Evolutionary conservation across 2,888 invertebrate species (phyloP).

Genomic region (Ochropleura leucogaster): DNA sequence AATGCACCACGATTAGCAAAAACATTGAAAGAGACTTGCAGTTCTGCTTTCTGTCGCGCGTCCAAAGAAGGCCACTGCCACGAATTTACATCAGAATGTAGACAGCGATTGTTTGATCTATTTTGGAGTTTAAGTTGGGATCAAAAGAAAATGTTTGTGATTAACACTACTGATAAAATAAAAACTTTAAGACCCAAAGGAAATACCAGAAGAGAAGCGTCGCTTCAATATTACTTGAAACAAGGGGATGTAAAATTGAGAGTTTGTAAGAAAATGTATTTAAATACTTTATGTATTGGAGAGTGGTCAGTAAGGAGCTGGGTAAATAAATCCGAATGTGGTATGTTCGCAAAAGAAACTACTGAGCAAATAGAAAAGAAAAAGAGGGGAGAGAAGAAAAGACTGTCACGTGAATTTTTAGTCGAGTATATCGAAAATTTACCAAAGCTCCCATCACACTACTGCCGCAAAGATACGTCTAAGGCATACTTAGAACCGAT

Average conservation of each 20-base stretch:
- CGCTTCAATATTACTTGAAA: slow-evolving; percentile 22
- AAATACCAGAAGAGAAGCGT: slow-evolving; percentile 17
- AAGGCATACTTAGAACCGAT: slow-evolving; percentile 8
- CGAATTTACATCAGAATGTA: slow-evolving; percentile 23
- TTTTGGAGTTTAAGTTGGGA: slow-evolving; percentile 32
- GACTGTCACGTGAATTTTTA: slow-evolving; percentile 16
- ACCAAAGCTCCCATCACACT: slow-evolving; percentile 19
- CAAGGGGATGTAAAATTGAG: slow-evolving; percentile 16
- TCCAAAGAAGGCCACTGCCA: slow-evolving; percentile 29
- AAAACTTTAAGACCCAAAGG: slow-evolving; percentile 13
- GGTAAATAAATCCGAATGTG: slow-evolving; percentile 3
- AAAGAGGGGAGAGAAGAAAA: slow-evolving; percentile 8
- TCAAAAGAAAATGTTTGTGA: slow-evolving; percentile 26
- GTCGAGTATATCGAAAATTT: slow-evolving; percentile 8
- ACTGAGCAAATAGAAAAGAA: slow-evolving; percentile 9
- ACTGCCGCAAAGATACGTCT: slow-evolving; percentile 1
- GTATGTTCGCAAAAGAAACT: not conserved
- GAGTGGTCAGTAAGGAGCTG: slow-evolving; percentile 10
- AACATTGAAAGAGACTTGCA: not conserved
- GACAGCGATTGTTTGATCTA: slow-evolving; percentile 27
- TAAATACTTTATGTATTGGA: slow-evolving; percentile 16
- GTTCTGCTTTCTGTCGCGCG: slow-evolving; percentile 8
- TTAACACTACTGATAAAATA: slow-evolving; percentile 21
- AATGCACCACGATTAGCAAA: not conserved
- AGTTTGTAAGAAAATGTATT: slow-evolving; percentile 28